A percentile compares a stretch with the other conserved stretches of the same genome.
Conservation (phyloP, 2,888 invertebrate species). For the Drosophila testacea region DNA sequence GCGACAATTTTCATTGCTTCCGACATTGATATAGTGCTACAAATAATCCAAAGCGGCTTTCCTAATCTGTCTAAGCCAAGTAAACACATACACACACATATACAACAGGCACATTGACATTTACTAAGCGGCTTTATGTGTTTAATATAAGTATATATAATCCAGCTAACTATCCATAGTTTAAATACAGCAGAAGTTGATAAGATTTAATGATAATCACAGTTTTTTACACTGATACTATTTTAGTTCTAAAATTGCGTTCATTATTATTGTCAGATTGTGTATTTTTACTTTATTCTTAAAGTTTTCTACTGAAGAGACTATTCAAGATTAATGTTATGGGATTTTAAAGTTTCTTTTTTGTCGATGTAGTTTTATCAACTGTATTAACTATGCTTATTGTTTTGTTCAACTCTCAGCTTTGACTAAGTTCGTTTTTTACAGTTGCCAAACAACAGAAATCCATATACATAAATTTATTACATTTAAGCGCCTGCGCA, state of each 20-base stretch:
- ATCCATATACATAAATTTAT: background rate
- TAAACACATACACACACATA: conserved; percentile 19
- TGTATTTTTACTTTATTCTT: no score
- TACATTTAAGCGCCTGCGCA: conserved; percentile 41
- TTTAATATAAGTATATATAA: background rate
- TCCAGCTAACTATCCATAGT: conserved; percentile 5
- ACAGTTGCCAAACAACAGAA: conserved; percentile 4
- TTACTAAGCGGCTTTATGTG: conserved; percentile 40
- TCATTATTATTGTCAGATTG: no score
- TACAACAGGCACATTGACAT: conserved; percentile 27
- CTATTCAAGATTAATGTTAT: no score
- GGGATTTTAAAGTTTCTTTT: no score
- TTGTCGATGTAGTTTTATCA: background rate
- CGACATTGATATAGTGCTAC: conserved; percentile 35
- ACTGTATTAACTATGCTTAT: conserved; percentile 1
- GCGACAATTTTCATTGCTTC: conserved; percentile 26
- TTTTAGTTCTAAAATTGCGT: no score
- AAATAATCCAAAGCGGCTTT: conserved; percentile 5
- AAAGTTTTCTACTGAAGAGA: no score
- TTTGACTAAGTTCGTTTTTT: conserved; percentile 24
- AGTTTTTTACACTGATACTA: no score
- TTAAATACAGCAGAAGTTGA: background rate
- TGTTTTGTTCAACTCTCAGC: conserved; percentile 11
- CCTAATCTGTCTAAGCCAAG: conserved; percentile 38
- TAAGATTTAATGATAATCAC: background rate